phyloP scores from a whole-genome alignment of 2,888 invertebrate species.

The Mamestra brassicae region DNA sequence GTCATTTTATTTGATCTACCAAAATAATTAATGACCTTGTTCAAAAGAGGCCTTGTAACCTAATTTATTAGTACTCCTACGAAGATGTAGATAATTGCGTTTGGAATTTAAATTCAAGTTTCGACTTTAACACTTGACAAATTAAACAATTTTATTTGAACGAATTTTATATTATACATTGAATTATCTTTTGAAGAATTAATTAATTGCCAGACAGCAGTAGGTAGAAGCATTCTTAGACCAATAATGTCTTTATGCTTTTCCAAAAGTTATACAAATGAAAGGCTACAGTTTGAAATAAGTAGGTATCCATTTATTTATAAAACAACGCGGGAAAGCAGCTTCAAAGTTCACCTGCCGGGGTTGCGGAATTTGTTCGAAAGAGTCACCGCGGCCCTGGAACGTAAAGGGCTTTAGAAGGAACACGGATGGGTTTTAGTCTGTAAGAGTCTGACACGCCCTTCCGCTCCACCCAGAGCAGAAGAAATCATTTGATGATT shows the following conservation, averaged over 20 bases:
- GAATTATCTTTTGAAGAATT: not conserved
- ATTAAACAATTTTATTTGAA: not conserved
- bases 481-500: no score
- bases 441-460: no score
- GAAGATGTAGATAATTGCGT: no score
- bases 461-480: no score
- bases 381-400: no score
- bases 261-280: constrained; percentile 1
- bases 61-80: no score
- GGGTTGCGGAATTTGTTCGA: no score
- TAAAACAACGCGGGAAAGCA: not conserved
- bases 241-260: constrained; percentile 6
- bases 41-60: no score
- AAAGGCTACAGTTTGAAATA: not conserved
- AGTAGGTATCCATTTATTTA: not conserved
- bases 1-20: not conserved
- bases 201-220: not conserved
- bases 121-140: not conserved
- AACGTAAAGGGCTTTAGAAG: no score
- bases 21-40: not conserved
- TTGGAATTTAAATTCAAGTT: not conserved
- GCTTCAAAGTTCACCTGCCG: no score
- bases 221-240: not conserved
- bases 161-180: not conserved
- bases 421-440: no score